Evolutionary conservation across 2,113 vertebrate species (phyloP), one percentile per base, ranked within the genome.

Genomic region (Rhabdomys dilectus): DNA sequence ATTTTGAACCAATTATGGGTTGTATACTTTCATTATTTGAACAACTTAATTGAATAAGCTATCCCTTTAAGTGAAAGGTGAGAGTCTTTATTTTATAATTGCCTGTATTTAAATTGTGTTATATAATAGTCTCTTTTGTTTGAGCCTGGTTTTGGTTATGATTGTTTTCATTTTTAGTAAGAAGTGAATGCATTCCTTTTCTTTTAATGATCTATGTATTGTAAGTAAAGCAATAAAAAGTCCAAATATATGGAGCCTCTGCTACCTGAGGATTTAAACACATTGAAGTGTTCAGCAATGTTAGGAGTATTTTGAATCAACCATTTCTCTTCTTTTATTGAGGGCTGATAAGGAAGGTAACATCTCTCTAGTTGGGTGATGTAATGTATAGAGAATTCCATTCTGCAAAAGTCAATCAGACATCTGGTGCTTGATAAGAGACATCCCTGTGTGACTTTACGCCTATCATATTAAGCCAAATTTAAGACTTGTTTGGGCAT

Each of bases 381-480:
- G 58, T 70, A 80, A 89, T 66, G 64, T 6, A 80, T 3, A 88
- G 81, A 90, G 31, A 21, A 87, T 93, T 93, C 36, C 21, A 26
- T 86, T 91, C 85, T 91, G 48, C 21, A 36, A 91, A 88, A 89
- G 22, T 80, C 68, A 75, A 68, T 70, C 78, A 87, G 26, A 76
- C 12, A 51, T 6, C 58, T 93, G 31, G 34, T 58, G 17, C 36
- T 7, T 89, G 39, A 7, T 77, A 80, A 94, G 66, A 76, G 48
- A 48, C 13, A 81, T 64, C 17, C n/a, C 42, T 84, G 24, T 94
- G 75, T 92, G 68, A 68, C 48, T 66, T 96, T 76, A 81, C 51
- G 93, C 24, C 73, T 91, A 68, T 70, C 60, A 89, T 91, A 75
- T 96, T 96, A 89, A 96, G 91, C 29, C 15, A 91, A 89, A 86